Conservation (phyloP, 2,888 invertebrate species). For the Chymomyza fuscimana region DNA sequence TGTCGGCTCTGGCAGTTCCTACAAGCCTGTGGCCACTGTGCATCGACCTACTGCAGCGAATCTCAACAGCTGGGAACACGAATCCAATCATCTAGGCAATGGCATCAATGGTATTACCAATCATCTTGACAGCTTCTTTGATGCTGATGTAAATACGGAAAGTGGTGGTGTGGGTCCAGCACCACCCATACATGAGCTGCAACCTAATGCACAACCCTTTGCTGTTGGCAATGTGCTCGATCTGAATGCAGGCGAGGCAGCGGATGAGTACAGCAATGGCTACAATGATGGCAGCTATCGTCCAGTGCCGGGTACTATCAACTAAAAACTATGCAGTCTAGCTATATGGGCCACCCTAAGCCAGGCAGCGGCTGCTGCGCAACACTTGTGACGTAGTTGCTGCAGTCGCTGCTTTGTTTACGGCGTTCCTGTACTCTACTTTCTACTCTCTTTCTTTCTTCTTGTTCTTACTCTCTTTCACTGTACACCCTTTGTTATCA, state of each 20-base stretch:
- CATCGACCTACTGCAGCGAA: constrained; percentile 40
- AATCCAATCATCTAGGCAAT: constrained; percentile 68
- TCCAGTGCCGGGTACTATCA: constrained; percentile 78
- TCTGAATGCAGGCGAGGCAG: constrained; percentile 73
- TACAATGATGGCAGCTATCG: constrained; percentile 75
- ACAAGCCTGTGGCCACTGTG: constrained; percentile 28
- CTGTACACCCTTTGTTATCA: constrained; percentile 22
- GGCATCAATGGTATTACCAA: constrained; percentile 75
- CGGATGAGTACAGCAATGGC: constrained; percentile 68
- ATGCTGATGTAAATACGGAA: constrained; percentile 62
- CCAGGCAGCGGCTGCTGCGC: too few relatives aligned
- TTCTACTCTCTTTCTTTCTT: constrained; percentile 18
- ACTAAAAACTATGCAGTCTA: constrained; percentile 47
- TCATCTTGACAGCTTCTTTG: constrained; percentile 78
- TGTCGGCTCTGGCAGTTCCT: constrained; percentile 20
- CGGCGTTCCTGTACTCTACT: neutral
- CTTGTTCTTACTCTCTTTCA: neutral
- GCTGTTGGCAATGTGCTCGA: constrained; percentile 78
- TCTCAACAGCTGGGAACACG: constrained; percentile 76
- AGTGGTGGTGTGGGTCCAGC: constrained; percentile 24
- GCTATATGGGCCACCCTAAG: too few relatives aligned
- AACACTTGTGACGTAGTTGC: too few relatives aligned
- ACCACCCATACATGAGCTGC: constrained; percentile 47
- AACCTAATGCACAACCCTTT: constrained; percentile 67
- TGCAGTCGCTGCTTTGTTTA: too few relatives aligned